These are phyloP conservation scores for Andrena camellia DNA, from an alignment of 2,888 invertebrate genomes.

Conservation along the genomic window DNA sequence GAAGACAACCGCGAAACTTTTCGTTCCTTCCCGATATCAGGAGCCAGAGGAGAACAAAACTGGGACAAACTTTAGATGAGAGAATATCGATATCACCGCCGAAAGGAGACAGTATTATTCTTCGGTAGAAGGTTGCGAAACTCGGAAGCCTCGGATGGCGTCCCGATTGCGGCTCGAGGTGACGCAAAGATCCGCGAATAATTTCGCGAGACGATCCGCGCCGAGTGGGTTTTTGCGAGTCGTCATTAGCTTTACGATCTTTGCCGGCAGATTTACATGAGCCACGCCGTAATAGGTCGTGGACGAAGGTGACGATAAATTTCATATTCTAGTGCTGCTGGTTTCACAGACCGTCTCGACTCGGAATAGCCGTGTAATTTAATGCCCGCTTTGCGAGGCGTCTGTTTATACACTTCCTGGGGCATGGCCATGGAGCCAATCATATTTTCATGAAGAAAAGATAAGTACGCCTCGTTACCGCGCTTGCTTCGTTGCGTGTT, in stretches of 20 bases:
- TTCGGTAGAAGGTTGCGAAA: conserved; percentile 41
- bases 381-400: conserved; percentile 75
- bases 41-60: conserved; percentile 47
- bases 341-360: conserved; percentile 52
- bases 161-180: neutral
- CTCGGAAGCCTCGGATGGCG: conserved; percentile 17
- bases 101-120: conserved; percentile 52
- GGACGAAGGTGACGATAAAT: conserved; percentile 77
- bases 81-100: conserved; percentile 56
- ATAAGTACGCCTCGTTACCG: conserved; percentile 65
- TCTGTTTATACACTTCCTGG: conserved; percentile 64
- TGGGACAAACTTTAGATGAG: conserved; percentile 65
- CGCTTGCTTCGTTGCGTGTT: conserved; percentile 45
- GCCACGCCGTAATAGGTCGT: conserved; percentile 73
- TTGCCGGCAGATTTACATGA: conserved; percentile 76
- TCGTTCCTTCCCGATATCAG: conserved; percentile 55
- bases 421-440: conserved; percentile 55
- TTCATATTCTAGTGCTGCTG: conserved; percentile 77
- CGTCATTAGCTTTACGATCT: conserved; percentile 79
- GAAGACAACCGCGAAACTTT: conserved; percentile 64
- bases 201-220: conserved; percentile 39
- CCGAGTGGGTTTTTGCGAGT: conserved; percentile 46
- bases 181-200: conserved; percentile 1
- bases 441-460: conserved; percentile 62
- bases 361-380: conserved; percentile 68